These are phyloP conservation scores for Molorchus minor DNA, from an alignment of 2,888 invertebrate genomes.

Conservation along the genomic window DNA sequence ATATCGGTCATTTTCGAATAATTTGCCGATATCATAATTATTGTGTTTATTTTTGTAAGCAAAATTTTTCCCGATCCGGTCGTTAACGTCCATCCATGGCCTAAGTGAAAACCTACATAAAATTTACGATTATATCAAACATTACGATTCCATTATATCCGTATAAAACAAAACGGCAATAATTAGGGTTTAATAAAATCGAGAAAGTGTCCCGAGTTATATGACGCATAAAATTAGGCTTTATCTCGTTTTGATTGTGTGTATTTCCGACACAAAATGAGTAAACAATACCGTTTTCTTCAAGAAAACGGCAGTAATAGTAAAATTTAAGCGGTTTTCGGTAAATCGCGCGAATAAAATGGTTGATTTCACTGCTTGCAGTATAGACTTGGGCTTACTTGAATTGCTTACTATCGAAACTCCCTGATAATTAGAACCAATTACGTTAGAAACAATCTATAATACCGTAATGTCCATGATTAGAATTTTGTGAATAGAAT, in stretches of 20 bases:
- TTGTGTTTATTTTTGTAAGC: too few species aligned
- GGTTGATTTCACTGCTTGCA: too few species aligned
- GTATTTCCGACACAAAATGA: background rate
- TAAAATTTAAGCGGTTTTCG: conserved; percentile 7
- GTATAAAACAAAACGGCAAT: conserved; percentile 15
- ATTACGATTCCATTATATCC: conserved; percentile 21
- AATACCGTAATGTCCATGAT: too few species aligned
- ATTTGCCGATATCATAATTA: too few species aligned
- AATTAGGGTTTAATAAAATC: conserved; percentile 27
- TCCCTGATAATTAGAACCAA: too few species aligned
- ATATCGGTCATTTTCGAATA: too few species aligned
- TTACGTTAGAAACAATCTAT: too few species aligned
- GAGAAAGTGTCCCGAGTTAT: conserved; percentile 22
- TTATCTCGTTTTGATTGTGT: conserved; percentile 26
- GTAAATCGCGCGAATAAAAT: too few species aligned
- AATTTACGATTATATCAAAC: conserved; percentile 22
- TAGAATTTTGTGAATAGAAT: too few species aligned
- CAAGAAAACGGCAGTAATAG: background rate
- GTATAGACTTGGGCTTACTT: too few species aligned
- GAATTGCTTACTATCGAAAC: too few species aligned
- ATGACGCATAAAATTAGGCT: conserved; percentile 19
- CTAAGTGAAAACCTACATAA: conserved; percentile 23
- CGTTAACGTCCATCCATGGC: conserved; percentile 3
- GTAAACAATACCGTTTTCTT: conserved; percentile 10
- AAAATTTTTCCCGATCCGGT: background rate